A percentile compares a stretch with the other conserved stretches of the same genome.
These are phyloP conservation scores for Apeltes quadracus DNA, from an alignment of 2,113 vertebrate species.

Conservation along the genomic window DNA sequence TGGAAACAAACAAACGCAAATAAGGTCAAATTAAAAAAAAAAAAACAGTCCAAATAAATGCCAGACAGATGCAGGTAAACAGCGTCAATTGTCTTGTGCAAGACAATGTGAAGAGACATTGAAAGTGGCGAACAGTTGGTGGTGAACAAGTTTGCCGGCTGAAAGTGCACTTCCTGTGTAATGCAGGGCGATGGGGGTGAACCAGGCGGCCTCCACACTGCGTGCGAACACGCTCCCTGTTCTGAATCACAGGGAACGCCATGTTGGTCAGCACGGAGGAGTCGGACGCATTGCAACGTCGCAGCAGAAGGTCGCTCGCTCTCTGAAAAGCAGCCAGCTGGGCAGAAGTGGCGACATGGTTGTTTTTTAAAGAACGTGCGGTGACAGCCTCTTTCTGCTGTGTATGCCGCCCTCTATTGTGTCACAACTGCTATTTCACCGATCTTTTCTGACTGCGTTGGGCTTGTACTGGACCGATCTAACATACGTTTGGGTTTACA, in stretches of 20 bases:
- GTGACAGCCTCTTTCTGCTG: conserved; percentile 32
- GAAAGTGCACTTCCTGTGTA: conserved; percentile 79
- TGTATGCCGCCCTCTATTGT: conserved; percentile 10
- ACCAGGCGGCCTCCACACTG: conserved; percentile 37
- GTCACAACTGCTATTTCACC: conserved; percentile 22
- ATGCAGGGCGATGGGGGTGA: conserved; percentile 52
- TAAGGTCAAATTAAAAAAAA: conserved; percentile 30
- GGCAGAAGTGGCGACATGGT: conserved; percentile 18
- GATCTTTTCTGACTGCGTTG: background rate
- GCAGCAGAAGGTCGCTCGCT: conserved; percentile 46
- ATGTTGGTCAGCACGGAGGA: background rate
- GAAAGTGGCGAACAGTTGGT: conserved; percentile 46
- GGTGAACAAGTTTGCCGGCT: conserved; percentile 66
- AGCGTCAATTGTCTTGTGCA: conserved; percentile 55
- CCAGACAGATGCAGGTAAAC: conserved; percentile 68
- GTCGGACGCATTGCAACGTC: conserved; percentile 20
- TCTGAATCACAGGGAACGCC: background rate
- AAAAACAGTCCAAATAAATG: conserved; percentile 33
- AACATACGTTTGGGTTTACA: background rate
- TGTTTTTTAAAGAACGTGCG: background rate
- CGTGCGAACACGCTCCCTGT: background rate
- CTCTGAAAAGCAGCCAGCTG: conserved; percentile 53
- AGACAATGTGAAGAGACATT: conserved; percentile 59
- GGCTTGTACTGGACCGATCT: background rate
- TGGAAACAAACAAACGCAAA: conserved; percentile 32